These are phyloP conservation scores for Mythimna vitellina DNA, from an alignment of 2,888 invertebrate species.

Conservation along the genomic window DNA sequence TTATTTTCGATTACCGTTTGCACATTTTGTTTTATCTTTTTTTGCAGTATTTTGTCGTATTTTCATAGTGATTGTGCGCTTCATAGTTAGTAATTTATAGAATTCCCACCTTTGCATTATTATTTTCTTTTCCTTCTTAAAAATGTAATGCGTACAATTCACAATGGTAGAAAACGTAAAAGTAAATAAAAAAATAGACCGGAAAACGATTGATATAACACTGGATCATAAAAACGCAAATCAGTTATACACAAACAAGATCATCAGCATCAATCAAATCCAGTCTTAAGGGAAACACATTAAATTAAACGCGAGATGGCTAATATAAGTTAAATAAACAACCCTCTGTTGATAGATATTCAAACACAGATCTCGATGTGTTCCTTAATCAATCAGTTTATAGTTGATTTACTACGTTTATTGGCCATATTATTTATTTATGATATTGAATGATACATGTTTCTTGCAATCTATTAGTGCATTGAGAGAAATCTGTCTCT, in stretches of 20 bases:
- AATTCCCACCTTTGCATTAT: no score
- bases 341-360: slow-evolving; percentile 49
- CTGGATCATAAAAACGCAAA: slow-evolving; percentile 4
- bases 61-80: neutral
- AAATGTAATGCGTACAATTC: neutral
- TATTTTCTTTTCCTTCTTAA: no score
- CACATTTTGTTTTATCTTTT: neutral
- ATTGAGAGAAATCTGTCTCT: slow-evolving; percentile 39
- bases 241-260: slow-evolving; percentile 4
- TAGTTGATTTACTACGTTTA: slow-evolving; percentile 67
- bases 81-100: neutral
- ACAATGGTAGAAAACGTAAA: neutral
- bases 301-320: slow-evolving; percentile 31
- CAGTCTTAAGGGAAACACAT: slow-evolving; percentile 16
- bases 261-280: slow-evolving; percentile 31
- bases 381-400: slow-evolving; percentile 67
- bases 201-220: neutral
- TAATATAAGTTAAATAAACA: slow-evolving; percentile 32
- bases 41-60: neutral
- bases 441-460: slow-evolving; percentile 57
- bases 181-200: neutral
- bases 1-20: neutral
- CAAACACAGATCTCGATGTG: slow-evolving; percentile 53
- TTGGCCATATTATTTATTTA: slow-evolving; percentile 69
- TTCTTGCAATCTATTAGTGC: slow-evolving; percentile 38